phyloP scores from a whole-genome alignment of 2,797 vertebrate species.

The Etheostoma nigrum region DNA sequence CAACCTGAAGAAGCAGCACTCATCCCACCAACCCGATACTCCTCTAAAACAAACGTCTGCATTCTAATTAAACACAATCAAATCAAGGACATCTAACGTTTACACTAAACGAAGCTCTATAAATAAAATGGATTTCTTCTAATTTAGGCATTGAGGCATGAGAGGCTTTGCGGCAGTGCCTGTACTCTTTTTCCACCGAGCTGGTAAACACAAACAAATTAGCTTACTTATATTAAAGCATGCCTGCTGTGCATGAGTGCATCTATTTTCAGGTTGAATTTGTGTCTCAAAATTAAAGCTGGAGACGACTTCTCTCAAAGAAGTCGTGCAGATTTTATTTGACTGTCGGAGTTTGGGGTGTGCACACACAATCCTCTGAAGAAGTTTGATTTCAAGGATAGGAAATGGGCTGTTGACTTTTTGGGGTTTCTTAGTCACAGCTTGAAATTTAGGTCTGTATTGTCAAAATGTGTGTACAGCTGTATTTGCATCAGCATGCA shows the following conservation, averaged over 20 bases:
- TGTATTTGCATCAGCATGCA: not conserved
- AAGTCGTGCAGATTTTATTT: conserved; percentile 33
- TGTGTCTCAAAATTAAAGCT: conserved; percentile 49
- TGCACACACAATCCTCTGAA: conserved; percentile 31
- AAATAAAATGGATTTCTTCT: conserved; percentile 71
- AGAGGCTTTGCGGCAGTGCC: conserved; percentile 54
- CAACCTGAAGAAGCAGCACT: conserved; percentile 40
- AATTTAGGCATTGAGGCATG: conserved; percentile 65
- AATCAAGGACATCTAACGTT: conserved; percentile 60
- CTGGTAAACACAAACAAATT: conserved; percentile 70
- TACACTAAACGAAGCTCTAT: conserved; percentile 67
- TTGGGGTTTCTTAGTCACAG: not conserved
- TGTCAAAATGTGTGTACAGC: not conserved
- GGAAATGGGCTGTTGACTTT: conserved; percentile 6
- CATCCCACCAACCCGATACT: conserved; percentile 5
- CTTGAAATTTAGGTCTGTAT: not conserved
- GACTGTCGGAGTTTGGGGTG: conserved; percentile 30
- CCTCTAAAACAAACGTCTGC: conserved; percentile 43
- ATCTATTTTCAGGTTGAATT: conserved; percentile 68
- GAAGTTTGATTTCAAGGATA: conserved; percentile 29
- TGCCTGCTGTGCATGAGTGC: conserved; percentile 53
- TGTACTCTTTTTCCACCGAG: conserved; percentile 67
- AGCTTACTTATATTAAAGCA: conserved; percentile 60
- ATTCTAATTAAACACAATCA: conserved; percentile 69
- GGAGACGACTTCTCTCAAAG: conserved; percentile 43